These are phyloP conservation scores for Digitonthophagus gazella DNA, from an alignment of 2,888 invertebrate species.

Conservation along the genomic window DNA sequence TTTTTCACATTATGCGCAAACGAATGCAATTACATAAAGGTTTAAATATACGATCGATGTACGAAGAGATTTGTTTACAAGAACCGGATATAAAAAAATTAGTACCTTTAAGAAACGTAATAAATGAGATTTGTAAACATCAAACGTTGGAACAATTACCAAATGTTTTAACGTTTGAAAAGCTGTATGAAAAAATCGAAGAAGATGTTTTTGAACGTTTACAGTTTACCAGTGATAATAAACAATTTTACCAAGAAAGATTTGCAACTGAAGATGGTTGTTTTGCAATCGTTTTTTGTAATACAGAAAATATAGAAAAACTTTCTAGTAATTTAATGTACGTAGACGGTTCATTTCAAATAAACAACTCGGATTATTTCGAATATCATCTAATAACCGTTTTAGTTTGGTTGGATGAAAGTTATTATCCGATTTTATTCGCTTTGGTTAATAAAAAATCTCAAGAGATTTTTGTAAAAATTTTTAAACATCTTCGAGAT, in stretches of 20 bases:
- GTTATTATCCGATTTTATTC: constrained; percentile 46
- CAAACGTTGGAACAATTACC: constrained; percentile 37
- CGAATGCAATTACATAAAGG: constrained; percentile 44
- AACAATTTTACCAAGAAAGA: constrained; percentile 58
- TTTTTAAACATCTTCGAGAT: constrained; percentile 43
- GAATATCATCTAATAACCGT: constrained; percentile 45
- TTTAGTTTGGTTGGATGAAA: constrained; percentile 45
- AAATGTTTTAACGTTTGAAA: constrained; percentile 40
- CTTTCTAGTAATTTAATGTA: constrained; percentile 46
- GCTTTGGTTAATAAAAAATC: constrained; percentile 43
- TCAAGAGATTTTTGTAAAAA: constrained; percentile 43
- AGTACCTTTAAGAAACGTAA: constrained; percentile 42
- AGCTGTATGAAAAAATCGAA: constrained; percentile 43
- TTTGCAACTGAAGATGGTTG: constrained; percentile 57
- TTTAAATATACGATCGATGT: constrained; percentile 43
- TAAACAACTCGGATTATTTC: constrained; percentile 43
- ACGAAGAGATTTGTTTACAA: constrained; percentile 42
- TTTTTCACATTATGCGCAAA: constrained; percentile 43
- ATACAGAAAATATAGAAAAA: constrained; percentile 39
- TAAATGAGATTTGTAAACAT: constrained; percentile 45
- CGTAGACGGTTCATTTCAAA: constrained; percentile 46
- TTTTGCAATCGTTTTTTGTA: constrained; percentile 45
- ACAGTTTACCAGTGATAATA: constrained; percentile 43
- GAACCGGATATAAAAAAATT: constrained; percentile 40
- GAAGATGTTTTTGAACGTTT: constrained; percentile 40